Conservation (phyloP, 35 echinoderm and acorn worm genomes). For the Patiria miniata region DNA sequence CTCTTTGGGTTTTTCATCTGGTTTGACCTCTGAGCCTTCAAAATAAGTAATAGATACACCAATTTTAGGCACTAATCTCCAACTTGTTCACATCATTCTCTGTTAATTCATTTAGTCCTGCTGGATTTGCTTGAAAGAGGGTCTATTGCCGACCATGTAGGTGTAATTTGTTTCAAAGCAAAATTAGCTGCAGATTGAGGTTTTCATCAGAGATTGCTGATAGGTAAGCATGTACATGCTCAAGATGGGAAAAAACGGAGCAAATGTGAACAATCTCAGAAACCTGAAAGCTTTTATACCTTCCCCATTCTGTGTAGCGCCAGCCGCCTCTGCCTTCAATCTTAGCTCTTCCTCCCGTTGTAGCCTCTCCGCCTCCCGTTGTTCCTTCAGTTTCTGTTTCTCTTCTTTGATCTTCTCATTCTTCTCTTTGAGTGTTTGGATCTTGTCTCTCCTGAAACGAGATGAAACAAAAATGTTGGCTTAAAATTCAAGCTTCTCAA, state of each 20-base stretch:
- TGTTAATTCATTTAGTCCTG: no score
- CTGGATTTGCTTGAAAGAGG: no score
- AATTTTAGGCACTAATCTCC: neutral
- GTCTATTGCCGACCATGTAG: no score
- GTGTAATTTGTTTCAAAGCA: no score
- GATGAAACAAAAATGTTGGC: no score
- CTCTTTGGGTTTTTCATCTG: constrained; percentile 40
- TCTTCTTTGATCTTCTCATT: constrained; percentile 82
- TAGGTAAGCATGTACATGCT: no score
- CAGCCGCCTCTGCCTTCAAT: constrained; percentile 39
- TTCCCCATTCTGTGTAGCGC: constrained; percentile 34
- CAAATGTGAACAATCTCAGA: no score
- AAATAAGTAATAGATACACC: neutral
- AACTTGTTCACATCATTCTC: neutral
- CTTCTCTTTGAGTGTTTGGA: constrained; percentile 84
- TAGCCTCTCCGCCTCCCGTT: constrained; percentile 71
- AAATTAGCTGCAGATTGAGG: no score
- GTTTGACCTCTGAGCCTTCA: neutral
- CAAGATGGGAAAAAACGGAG: no score
- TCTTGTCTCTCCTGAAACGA: constrained; percentile 63
- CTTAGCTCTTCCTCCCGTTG: constrained; percentile 79
- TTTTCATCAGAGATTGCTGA: no score
- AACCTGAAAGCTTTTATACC: neutral
- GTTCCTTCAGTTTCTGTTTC: constrained; percentile 76
- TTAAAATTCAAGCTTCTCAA: no score